A percentile compares a stretch with the other conserved stretches of the same genome.
Evolutionary conservation across 1,140 invertebrate genomes (phyloP).

Genomic region (Solenopsis invicta): DNA sequence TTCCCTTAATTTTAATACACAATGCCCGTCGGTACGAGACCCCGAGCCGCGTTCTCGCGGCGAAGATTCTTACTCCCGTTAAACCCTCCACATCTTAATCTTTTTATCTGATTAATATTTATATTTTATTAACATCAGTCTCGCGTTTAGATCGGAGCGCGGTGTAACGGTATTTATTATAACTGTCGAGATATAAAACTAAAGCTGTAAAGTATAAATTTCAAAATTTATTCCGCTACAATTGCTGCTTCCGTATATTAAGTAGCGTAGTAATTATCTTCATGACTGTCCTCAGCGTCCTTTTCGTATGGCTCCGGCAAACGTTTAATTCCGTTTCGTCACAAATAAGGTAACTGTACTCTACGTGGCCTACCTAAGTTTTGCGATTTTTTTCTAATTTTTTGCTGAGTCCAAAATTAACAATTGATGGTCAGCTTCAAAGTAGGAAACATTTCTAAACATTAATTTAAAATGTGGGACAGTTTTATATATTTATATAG

Average conservation of each 20-base stretch:
- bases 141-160: constrained; percentile 1
- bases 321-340: background rate
- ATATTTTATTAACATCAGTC: constrained; percentile 55
- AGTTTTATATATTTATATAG: too few relatives aligned
- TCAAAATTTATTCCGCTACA: background rate
- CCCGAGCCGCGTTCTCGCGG: constrained; percentile 13
- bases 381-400: too few relatives aligned
- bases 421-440: too few relatives aligned
- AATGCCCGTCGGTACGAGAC: constrained; percentile 64
- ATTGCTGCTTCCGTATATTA: background rate
- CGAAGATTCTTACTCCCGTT: constrained; percentile 46
- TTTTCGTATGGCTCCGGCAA: background rate
- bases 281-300: background rate
- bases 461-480: too few relatives aligned
- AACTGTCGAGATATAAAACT: background rate
- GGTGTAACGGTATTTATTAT: background rate
- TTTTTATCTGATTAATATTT: constrained; percentile 61
- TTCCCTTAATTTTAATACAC: constrained; percentile 78
- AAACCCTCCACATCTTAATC: constrained; percentile 18
- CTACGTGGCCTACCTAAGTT: too few relatives aligned
- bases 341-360: background rate
- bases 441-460: too few relatives aligned
- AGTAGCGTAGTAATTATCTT: background rate
- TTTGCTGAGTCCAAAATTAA: too few relatives aligned
- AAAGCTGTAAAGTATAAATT: background rate